Percentiles rank a stretch among this genome's conserved stretches.
Evolutionary conservation across 2,113 vertebrate genomes (phyloP).

Genomic region (Candoia aspera): DNA sequence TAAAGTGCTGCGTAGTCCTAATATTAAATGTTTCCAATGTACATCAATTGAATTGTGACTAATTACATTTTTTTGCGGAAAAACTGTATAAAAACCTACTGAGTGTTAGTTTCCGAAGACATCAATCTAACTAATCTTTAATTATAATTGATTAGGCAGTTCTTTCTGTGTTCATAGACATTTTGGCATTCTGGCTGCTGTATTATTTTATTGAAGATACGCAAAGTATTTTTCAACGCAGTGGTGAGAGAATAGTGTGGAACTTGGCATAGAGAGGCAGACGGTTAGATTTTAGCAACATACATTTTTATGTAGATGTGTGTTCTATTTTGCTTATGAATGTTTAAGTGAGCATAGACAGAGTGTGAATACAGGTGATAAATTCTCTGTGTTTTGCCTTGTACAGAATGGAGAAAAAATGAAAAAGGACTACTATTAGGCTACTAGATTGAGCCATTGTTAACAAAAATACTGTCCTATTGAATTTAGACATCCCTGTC

Average conservation of each 20-base stretch:
- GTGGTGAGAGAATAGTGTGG: conserved; percentile 36
- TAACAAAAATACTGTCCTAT: too few relatives aligned
- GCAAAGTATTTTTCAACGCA: conserved; percentile 49
- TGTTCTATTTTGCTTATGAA: conserved; percentile 28
- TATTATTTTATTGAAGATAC: conserved; percentile 57
- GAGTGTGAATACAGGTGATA: too few relatives aligned
- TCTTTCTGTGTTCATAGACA: conserved; percentile 53
- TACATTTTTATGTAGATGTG: conserved; percentile 52
- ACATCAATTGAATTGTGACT: conserved; percentile 8
- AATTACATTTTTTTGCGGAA: conserved; percentile 54
- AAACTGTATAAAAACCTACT: conserved; percentile 52
- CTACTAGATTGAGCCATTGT: too few relatives aligned
- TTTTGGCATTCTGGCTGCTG: conserved; percentile 51
- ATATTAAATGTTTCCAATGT: conserved; percentile 54
- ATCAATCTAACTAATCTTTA: conserved; percentile 62
- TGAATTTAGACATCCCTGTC: too few relatives aligned
- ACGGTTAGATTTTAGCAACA: background rate
- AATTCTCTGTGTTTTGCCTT: too few relatives aligned
- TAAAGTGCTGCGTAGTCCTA: background rate
- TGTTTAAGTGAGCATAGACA: too few relatives aligned
- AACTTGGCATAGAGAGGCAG: conserved; percentile 43
- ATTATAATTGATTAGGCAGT: conserved; percentile 61
- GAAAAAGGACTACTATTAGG: too few relatives aligned
- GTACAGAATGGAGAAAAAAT: too few relatives aligned
- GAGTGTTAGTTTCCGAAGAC: conserved; percentile 53